A percentile compares a stretch with the other conserved stretches of the same genome.
These are phyloP conservation scores for Chlorops oryzae DNA, from an alignment of 1,140 invertebrate species.

Conservation along the genomic window DNA sequence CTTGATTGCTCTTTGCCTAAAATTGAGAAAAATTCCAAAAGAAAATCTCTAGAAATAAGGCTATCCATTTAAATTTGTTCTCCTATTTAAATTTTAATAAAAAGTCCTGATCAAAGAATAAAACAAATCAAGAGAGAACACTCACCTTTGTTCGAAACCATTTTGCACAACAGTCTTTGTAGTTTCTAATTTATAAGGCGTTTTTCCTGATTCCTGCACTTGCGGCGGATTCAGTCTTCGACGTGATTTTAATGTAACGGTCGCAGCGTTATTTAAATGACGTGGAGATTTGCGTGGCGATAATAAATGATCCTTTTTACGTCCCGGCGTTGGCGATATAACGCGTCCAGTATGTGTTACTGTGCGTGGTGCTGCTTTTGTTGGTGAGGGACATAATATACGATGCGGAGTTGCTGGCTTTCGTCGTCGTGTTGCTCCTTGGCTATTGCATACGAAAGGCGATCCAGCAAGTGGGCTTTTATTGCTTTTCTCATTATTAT, in stretches of 20 bases:
- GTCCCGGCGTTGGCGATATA: constrained; percentile 7
- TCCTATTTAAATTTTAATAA: too few species aligned
- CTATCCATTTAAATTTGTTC: too few species aligned
- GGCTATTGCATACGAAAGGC: too few species aligned
- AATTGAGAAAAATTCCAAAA: too few species aligned
- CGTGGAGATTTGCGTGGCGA: constrained; percentile 39
- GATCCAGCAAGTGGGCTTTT: too few species aligned
- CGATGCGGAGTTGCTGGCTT: constrained; percentile 47
- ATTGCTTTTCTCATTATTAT: too few species aligned
- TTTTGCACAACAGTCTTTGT: background rate
- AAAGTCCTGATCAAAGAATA: too few species aligned
- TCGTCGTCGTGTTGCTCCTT: constrained; percentile 18
- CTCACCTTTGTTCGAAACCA: background rate
- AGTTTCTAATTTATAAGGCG: background rate
- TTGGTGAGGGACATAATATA: constrained; percentile 40
- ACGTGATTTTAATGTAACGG: constrained; percentile 31
- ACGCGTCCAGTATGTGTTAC: constrained; percentile 6
- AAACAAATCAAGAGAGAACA: too few species aligned
- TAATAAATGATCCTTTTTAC: constrained; percentile 16
- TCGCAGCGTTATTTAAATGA: constrained; percentile 30
- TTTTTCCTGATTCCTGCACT: constrained; percentile 23
- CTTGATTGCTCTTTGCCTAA: too few species aligned
- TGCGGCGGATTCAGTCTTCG: constrained; percentile 45
- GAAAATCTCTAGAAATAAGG: too few species aligned
- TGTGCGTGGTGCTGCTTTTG: constrained; percentile 29